Percentiles rank a stretch among this genome's conserved stretches.
These are phyloP conservation scores for Pseudolaguvia tuberculata DNA, from an alignment of 2,113 vertebrate species.

Conservation along the genomic window DNA sequence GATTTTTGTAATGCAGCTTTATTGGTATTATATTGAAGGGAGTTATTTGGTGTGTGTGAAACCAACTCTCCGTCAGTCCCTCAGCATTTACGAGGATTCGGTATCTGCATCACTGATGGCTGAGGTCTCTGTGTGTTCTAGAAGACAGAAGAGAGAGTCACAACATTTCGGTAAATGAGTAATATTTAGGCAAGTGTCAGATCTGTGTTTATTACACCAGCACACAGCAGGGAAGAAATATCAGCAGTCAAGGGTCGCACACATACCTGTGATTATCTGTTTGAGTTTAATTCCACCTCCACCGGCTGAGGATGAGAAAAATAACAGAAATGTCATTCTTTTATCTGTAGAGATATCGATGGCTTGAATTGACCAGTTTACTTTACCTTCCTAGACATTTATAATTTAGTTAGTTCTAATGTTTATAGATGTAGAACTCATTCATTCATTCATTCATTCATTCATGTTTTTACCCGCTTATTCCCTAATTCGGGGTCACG, in stretches of 20 bases:
- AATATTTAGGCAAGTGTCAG: too few species aligned
- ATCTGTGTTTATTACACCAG: too few species aligned
- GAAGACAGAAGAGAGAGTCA: slow-evolving; percentile 8
- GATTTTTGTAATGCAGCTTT: slow-evolving; percentile 32
- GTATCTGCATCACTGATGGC: slow-evolving; percentile 49
- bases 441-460: too few species aligned
- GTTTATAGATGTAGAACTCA: too few species aligned
- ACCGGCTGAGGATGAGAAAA: slow-evolving; percentile 34
- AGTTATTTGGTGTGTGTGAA: neutral
- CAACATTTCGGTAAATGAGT: neutral
- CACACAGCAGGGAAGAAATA: too few species aligned
- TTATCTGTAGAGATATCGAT: too few species aligned
- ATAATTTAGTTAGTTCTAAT: neutral
- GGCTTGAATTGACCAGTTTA: neutral
- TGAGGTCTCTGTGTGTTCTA: slow-evolving; percentile 51
- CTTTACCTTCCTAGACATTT: neutral
- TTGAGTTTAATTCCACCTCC: slow-evolving; percentile 43
- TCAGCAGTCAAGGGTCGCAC: neutral
- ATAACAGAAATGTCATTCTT: neutral
- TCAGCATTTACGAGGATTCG: slow-evolving; percentile 33
- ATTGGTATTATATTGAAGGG: slow-evolving; percentile 18
- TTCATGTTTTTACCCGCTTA: too few species aligned
- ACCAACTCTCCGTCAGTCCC: neutral
- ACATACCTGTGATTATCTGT: slow-evolving; percentile 50
- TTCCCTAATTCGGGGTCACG: too few species aligned